phyloP scores from a whole-genome alignment of 1,140 invertebrate genomes.

The Rhynchophorus ferrugineus region DNA sequence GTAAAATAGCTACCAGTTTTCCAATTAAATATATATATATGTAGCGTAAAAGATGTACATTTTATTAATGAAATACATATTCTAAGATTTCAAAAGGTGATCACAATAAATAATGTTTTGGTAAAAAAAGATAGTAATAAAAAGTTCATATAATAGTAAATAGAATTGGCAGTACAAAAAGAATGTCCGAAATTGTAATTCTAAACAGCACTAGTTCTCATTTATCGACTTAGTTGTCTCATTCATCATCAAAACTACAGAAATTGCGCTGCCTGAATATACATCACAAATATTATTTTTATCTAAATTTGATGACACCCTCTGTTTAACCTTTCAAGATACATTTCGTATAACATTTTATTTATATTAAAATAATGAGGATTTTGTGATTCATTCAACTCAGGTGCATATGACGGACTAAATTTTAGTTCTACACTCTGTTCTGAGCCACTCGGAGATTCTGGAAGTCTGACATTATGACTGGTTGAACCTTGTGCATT shows the following conservation, averaged over 20 bases:
- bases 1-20: too few relatives aligned
- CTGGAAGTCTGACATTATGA: conserved; percentile 14
- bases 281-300: conserved; percentile 3
- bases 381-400: conserved; percentile 49
- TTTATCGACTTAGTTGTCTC: too few relatives aligned
- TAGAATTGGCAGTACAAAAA: conserved; percentile 10
- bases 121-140: not conserved
- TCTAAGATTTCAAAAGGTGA: too few relatives aligned
- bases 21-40: too few relatives aligned
- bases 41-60: too few relatives aligned
- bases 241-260: too few relatives aligned
- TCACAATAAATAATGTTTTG: not conserved
- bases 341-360: conserved; percentile 53
- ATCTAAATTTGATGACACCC: conserved; percentile 28
- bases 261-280: too few relatives aligned
- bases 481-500: not conserved
- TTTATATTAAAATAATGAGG: conserved; percentile 58
- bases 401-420: conserved; percentile 44
- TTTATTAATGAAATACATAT: too few relatives aligned
- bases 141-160: not conserved
- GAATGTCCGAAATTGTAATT: too few relatives aligned
- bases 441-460: conserved; percentile 26
- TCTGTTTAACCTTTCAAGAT: conserved; percentile 50
- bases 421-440: conserved; percentile 31
- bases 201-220: too few relatives aligned